A percentile compares a stretch with the other conserved stretches of the same genome.
phyloP scores from a whole-genome alignment of 1,140 invertebrate species.

The Calosoma granatense region DNA sequence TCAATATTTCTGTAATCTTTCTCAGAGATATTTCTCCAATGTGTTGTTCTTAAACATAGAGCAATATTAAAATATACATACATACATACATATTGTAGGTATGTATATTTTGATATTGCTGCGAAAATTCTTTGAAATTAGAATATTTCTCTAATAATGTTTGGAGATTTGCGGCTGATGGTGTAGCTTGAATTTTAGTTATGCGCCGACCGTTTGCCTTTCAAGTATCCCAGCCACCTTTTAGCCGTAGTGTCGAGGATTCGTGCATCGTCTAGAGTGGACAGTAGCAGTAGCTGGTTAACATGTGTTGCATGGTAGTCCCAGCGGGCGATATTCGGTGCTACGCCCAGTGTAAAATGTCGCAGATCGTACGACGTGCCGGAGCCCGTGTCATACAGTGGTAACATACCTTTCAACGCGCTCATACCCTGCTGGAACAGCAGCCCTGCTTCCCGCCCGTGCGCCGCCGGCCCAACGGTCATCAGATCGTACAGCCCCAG shows the following conservation, averaged over 20 bases:
- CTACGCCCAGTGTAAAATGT: conserved; percentile 77
- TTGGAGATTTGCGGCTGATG: no score
- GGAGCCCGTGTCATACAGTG: conserved; percentile 89
- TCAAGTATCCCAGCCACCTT: conserved; percentile 93
- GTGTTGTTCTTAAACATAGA: no score
- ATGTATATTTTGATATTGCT: no score
- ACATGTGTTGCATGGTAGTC: conserved; percentile 98
- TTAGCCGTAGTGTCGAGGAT: conserved; percentile 77
- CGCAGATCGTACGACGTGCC: conserved; percentile 95
- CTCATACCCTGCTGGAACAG: conserved; percentile 80
- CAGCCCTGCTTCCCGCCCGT: conserved; percentile 54
- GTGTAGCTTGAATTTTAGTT: no score
- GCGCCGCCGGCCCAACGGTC: conserved; percentile 49
- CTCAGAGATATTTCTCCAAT: no score
- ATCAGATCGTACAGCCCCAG: conserved; percentile 91
- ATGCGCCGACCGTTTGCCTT: conserved; percentile 84
- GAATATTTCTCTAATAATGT: no score
- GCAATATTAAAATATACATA: no score
- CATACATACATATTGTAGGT: no score
- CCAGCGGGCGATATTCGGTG: conserved; percentile 89
- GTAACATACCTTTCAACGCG: conserved; percentile 81
- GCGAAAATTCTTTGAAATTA: no score
- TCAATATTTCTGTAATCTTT: no score
- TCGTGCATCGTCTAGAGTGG: conserved; percentile 77
- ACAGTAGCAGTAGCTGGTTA: conserved; percentile 85